Percentiles rank a stretch among this genome's conserved stretches.
phyloP scores from a whole-genome alignment of 2,113 vertebrate species.

The Spheniscus mendiculus region DNA sequence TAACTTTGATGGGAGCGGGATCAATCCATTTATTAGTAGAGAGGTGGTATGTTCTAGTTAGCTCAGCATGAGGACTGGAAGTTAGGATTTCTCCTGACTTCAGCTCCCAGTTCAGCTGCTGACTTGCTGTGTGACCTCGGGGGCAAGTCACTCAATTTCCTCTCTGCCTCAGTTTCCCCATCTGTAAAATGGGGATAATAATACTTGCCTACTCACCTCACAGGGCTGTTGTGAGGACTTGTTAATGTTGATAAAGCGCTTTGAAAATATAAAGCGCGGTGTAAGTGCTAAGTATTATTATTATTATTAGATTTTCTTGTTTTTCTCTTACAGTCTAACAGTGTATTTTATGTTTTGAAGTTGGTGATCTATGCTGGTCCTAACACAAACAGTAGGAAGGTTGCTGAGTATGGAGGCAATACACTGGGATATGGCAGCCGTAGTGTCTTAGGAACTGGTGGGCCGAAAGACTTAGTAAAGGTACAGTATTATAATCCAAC shows the following conservation, averaged over 20 bases:
- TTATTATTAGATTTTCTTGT: conserved; percentile 82
- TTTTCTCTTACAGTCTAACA: conserved; percentile 81
- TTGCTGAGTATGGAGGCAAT: conserved; percentile 97
- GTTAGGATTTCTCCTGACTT: background rate
- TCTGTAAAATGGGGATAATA: conserved; percentile 69
- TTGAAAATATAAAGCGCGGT: conserved; percentile 3
- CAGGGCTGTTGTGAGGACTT: conserved; percentile 28
- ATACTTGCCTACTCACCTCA: conserved; percentile 52
- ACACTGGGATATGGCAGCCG: conserved; percentile 97
- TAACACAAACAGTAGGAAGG: conserved; percentile 99
- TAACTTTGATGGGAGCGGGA: background rate
- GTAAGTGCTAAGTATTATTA: conserved; percentile 69
- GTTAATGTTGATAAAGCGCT: conserved; percentile 50
- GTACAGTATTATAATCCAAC: conserved; percentile 74
- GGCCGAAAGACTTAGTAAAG: conserved; percentile 99
- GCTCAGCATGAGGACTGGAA: background rate
- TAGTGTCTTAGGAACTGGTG: conserved; percentile 96
- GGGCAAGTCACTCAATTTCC: background rate
- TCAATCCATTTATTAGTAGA: background rate
- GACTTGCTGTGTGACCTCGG: background rate
- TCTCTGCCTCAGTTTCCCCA: conserved; percentile 57
- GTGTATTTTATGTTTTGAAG: conserved; percentile 85
- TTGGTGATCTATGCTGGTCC: conserved; percentile 98
- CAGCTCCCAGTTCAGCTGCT: background rate
- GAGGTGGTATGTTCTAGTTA: background rate